phyloP scores from a whole-genome alignment of 2,797 vertebrate genomes.

The Bradypus variegatus region DNA sequence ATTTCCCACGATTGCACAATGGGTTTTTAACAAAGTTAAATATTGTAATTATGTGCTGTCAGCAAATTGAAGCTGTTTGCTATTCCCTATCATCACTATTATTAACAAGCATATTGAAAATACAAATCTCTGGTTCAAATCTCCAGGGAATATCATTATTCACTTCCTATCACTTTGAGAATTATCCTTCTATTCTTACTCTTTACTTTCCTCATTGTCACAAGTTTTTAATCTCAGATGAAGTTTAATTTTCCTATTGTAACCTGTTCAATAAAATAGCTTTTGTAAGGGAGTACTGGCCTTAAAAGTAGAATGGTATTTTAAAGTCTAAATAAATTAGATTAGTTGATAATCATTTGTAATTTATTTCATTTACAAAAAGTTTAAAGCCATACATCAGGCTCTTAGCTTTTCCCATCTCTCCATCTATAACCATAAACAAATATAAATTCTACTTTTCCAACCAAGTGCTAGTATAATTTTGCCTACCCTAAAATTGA shows the following conservation, averaged over 20 bases:
- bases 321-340: conserved; percentile 31
- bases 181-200: conserved; percentile 25
- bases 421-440: neutral
- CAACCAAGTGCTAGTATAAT: neutral
- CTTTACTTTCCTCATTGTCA: conserved; percentile 10
- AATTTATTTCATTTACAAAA: neutral
- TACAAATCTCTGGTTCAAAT: neutral
- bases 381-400: neutral
- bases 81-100: conserved; percentile 63
- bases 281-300: neutral
- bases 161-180: neutral
- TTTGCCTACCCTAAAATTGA: neutral
- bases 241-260: conserved; percentile 33
- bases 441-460: neutral
- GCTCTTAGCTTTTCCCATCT: neutral
- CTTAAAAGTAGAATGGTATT: neutral
- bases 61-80: conserved; percentile 65
- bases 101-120: conserved; percentile 48
- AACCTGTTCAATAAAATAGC: conserved; percentile 38
- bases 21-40: conserved; percentile 66
- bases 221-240: conserved; percentile 35
- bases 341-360: conserved; percentile 10
- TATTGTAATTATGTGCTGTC: conserved; percentile 59
- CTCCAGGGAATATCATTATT: neutral
- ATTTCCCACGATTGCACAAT: conserved; percentile 49